Conservation (phyloP, 2,888 invertebrate genomes). For the Caenorhabditis becei region DNA sequence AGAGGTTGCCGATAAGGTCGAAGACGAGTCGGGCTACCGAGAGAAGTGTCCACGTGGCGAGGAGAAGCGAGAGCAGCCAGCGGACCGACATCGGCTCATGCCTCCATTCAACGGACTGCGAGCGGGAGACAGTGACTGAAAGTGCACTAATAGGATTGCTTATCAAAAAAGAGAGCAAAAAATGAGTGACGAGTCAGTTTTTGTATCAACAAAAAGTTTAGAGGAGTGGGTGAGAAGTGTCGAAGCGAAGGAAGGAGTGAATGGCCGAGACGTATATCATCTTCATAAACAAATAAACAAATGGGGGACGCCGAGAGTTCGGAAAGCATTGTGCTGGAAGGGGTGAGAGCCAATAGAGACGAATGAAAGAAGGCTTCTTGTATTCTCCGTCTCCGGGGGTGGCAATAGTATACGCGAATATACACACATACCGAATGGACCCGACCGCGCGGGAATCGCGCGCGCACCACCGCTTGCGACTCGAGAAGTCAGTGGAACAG, state of each 20-base stretch:
- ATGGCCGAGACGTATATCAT: slow-evolving; percentile 23
- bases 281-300: slow-evolving; percentile 54
- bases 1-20: slow-evolving; percentile 77
- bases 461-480: slow-evolving; percentile 4
- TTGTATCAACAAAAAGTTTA: slow-evolving; percentile 6
- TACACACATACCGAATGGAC: slow-evolving; percentile 53
- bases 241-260: background rate
- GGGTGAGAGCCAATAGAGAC: slow-evolving; percentile 13
- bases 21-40: slow-evolving; percentile 72
- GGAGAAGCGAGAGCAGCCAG: slow-evolving; percentile 64
- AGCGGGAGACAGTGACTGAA: background rate
- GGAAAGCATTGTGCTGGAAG: slow-evolving; percentile 23
- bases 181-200: background rate
- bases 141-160: slow-evolving; percentile 22
- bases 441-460: slow-evolving; percentile 40
- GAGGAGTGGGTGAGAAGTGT: slow-evolving; percentile 1
- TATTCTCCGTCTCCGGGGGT: slow-evolving; percentile 23
- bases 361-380: background rate
- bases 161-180: slow-evolving; percentile 8
- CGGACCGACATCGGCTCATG: slow-evolving; percentile 59
- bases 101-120: slow-evolving; percentile 39
- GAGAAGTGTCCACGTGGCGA: slow-evolving; percentile 73
- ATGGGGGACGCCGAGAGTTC: slow-evolving; percentile 21
- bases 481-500: slow-evolving; percentile 31
- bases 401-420: slow-evolving; percentile 44